phyloP scores from a whole-genome alignment of 2,797 vertebrate species.

The Coracias cyanogaster region DNA sequence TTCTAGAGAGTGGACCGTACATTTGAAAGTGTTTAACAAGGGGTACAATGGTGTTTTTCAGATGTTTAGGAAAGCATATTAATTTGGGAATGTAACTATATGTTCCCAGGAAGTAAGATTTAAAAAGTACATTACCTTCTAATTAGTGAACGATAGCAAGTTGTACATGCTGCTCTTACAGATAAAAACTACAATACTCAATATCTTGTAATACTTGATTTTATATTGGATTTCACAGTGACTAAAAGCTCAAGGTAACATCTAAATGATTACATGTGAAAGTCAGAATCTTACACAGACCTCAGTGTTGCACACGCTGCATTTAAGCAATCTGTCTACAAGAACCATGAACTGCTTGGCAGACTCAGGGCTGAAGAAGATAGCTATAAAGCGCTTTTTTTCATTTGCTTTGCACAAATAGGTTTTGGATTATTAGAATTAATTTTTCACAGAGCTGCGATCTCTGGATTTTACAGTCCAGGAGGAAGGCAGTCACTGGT shows the following conservation, averaged over 20 bases:
- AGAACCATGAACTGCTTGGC: not conserved
- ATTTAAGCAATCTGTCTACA: not conserved
- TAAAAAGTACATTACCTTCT: not conserved
- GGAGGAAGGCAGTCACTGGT: not conserved
- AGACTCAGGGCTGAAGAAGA: not conserved
- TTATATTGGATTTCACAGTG: not conserved
- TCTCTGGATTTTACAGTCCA: not conserved
- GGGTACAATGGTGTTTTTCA: not conserved
- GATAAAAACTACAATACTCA: not conserved
- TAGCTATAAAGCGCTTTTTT: no score
- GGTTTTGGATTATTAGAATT: conserved; percentile 7
- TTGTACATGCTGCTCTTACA: not conserved
- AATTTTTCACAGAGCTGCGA: not conserved
- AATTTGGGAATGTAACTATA: not conserved
- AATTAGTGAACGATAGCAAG: not conserved
- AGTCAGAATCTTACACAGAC: not conserved
- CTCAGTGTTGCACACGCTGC: not conserved
- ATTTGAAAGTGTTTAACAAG: not conserved
- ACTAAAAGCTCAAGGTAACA: not conserved
- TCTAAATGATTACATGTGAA: not conserved
- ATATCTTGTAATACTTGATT: not conserved
- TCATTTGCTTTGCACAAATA: not conserved
- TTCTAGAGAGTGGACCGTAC: not conserved
- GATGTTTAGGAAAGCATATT: not conserved
- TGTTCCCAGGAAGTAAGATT: not conserved